Percentiles rank a stretch among this genome's conserved stretches.
Conservation (phyloP, 2,888 invertebrate species). For the Athalia rosae region DNA sequence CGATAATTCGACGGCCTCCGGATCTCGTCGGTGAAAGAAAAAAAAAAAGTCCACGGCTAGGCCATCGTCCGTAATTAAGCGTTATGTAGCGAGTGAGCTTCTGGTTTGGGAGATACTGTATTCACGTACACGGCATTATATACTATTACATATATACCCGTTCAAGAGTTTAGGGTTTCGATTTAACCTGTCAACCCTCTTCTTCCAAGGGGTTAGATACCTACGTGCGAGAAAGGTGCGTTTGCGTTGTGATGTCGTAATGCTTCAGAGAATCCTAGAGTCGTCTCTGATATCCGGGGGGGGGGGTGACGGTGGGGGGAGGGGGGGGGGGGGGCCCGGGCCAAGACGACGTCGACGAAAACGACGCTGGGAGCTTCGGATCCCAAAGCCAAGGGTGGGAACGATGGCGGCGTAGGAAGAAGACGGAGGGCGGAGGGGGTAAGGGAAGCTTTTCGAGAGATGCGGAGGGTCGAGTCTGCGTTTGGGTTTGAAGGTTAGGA, state of each 20-base stretch:
- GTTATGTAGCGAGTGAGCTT: no score
- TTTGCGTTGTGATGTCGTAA: constrained; percentile 18
- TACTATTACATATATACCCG: no score
- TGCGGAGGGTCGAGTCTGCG: neutral
- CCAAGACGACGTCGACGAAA: constrained; percentile 47
- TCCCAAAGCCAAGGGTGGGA: no score
- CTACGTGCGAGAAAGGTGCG: constrained; percentile 17
- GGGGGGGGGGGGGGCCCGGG: constrained; percentile 43
- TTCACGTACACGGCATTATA: no score
- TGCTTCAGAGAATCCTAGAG: constrained; percentile 31
- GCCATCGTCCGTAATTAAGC: no score
- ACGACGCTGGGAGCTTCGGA: neutral
- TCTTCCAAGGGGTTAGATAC: constrained; percentile 46
- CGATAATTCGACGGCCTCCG: no score
- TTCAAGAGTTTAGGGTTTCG: constrained; percentile 32
- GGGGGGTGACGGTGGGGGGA: neutral
- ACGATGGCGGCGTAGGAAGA: neutral
- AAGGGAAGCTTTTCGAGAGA: no score
- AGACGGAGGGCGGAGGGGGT: no score
- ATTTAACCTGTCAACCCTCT: constrained; percentile 63
- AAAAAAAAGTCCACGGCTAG: no score
- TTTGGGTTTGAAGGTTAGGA: no score
- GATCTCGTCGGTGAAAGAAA: no score
- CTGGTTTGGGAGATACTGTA: constrained; percentile 29
- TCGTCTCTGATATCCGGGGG: constrained; percentile 23